Conservation (phyloP, 2,113 vertebrate species). For the Ardeotis arabs region DNA sequence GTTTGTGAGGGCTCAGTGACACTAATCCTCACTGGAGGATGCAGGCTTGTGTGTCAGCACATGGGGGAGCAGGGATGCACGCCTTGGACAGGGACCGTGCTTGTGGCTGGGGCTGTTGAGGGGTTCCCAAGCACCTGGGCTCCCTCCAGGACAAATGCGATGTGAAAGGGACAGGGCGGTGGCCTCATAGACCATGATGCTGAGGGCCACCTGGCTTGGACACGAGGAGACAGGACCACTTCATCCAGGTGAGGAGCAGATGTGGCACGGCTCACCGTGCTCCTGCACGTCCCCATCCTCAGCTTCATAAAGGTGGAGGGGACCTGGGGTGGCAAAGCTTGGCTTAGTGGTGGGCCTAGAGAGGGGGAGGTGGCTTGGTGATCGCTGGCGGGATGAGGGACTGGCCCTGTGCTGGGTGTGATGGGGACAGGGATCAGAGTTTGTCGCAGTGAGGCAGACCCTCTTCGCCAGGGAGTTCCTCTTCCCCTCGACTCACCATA, state of each 20-base stretch:
- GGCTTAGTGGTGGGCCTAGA: background rate
- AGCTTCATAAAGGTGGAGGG: background rate
- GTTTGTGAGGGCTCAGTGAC: background rate
- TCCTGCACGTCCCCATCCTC: background rate
- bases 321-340: background rate
- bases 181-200: accelerated
- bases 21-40: background rate
- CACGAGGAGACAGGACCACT: accelerated
- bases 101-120: background rate
- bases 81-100: background rate
- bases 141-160: accelerated
- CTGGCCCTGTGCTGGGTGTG: background rate
- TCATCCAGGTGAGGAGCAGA: background rate
- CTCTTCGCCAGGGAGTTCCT: background rate
- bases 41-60: accelerated
- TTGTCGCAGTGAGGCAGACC: accelerated
- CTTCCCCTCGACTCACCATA: background rate
- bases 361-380: background rate
- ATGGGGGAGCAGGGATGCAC: background rate
- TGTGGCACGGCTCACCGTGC: accelerated
- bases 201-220: background rate
- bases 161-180: background rate
- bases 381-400: background rate
- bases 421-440: background rate
- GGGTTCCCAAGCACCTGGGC: background rate